Evolutionary conservation across 2,113 vertebrate species (phyloP).

Genomic region (Sorex fumeus): DNA sequence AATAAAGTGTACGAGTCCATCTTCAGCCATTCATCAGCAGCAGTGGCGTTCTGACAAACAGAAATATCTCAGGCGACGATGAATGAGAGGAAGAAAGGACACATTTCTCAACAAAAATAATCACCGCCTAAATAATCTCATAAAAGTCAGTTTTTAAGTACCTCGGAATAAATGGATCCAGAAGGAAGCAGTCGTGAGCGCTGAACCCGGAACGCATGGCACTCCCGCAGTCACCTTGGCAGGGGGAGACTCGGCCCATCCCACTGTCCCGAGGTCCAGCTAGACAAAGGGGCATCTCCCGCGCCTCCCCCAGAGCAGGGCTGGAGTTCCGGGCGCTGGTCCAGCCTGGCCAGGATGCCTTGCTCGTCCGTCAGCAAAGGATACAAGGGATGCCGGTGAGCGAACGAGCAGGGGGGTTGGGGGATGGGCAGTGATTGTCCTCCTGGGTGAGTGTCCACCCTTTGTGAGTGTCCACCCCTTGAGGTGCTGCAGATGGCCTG

Average conservation of each 20-base stretch:
- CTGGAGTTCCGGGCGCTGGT: no score
- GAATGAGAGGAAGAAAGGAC: constrained; percentile 92
- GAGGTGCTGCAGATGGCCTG: no score
- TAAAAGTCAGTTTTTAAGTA: constrained; percentile 92
- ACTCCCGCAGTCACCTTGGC: constrained; percentile 72
- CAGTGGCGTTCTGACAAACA: constrained; percentile 92
- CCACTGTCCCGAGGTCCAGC: no score
- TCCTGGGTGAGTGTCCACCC: no score
- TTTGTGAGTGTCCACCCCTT: no score
- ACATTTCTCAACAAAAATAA: constrained; percentile 93
- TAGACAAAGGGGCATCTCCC: background rate
- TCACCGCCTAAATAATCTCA: constrained; percentile 91
- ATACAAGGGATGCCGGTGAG: no score
- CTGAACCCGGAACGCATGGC: constrained; percentile 81
- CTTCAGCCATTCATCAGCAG: constrained; percentile 98
- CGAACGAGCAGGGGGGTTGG: no score
- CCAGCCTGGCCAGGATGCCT: no score
- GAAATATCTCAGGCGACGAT: constrained; percentile 91
- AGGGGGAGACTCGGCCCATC: background rate
- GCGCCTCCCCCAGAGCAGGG: background rate
- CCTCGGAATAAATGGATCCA: constrained; percentile 90
- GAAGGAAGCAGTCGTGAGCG: constrained; percentile 87
- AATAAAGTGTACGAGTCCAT: constrained; percentile 99
- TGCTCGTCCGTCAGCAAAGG: no score
- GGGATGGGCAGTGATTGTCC: no score